phyloP scores from a whole-genome alignment of 2,888 invertebrate species.

The Pammene fasciana region DNA sequence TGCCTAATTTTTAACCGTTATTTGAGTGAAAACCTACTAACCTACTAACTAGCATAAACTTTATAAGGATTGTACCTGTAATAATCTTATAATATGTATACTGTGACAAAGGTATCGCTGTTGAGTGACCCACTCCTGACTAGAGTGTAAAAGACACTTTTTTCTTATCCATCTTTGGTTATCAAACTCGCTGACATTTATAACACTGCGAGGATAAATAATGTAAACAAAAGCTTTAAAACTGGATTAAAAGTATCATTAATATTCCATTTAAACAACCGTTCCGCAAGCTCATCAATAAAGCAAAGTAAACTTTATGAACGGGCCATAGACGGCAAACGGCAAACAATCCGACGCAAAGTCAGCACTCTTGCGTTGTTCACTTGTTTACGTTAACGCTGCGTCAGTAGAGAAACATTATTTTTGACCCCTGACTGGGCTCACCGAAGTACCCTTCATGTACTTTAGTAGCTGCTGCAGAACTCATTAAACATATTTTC shows the following conservation, averaged over 20 bases:
- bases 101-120: too few species aligned
- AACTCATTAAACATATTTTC: too few species aligned
- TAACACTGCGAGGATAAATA: background rate
- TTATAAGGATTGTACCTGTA: too few species aligned
- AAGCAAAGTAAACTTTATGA: slow-evolving; percentile 55
- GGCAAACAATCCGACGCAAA: slow-evolving; percentile 49
- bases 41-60: too few species aligned
- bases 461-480: too few species aligned
- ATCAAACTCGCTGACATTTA: too few species aligned
- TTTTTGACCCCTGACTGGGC: background rate
- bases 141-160: too few species aligned
- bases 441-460: too few species aligned
- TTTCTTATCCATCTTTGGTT: background rate
- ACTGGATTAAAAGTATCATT: slow-evolving; percentile 4
- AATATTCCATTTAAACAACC: slow-evolving; percentile 18
- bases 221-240: background rate
- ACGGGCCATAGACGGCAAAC: slow-evolving; percentile 34
- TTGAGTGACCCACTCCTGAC: too few species aligned
- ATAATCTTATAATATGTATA: too few species aligned
- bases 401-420: background rate
- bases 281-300: slow-evolving; percentile 57
- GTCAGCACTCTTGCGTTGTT: slow-evolving; percentile 38
- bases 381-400: slow-evolving; percentile 2
- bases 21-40: too few species aligned
- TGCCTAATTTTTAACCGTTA: too few species aligned